Evolutionary conservation across 2,113 vertebrate species (phyloP).

Genomic region (Phalacrocorax brasilianus): DNA sequence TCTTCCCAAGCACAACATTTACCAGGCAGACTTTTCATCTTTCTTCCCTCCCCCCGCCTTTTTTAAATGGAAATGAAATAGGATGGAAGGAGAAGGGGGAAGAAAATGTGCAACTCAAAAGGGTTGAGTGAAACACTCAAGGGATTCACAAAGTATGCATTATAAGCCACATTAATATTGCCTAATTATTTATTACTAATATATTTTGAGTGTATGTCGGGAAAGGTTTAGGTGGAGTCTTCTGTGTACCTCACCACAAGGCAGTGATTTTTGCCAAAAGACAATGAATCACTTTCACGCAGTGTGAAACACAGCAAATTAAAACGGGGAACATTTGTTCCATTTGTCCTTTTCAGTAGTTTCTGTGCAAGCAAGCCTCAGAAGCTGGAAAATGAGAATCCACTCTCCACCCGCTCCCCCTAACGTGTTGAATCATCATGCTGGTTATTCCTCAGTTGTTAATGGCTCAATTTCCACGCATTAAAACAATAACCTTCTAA

Average conservation of each 20-base stretch:
- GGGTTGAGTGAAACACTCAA: not conserved
- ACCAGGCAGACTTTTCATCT: not conserved
- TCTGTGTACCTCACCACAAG: not conserved
- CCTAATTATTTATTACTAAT: not conserved
- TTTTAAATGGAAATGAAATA: not conserved
- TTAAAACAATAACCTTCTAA: not conserved
- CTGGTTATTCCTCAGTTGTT: not conserved
- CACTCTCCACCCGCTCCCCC: not conserved
- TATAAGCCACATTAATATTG: not conserved
- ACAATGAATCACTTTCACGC: not conserved
- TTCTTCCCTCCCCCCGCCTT: no score
- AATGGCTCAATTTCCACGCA: not conserved
- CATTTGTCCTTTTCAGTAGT: not conserved
- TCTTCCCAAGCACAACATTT: not conserved
- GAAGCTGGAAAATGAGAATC: not conserved
- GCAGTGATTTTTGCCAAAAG: not conserved
- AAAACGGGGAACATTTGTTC: not conserved
- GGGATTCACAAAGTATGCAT: not conserved
- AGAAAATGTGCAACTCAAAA: not conserved
- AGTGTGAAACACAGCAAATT: not conserved
- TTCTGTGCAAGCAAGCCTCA: not conserved
- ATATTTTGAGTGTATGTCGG: fast-evolving
- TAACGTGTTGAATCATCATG: not conserved
- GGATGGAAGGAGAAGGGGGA: not conserved
- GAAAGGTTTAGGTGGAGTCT: not conserved